Conservation (phyloP, 1,140 invertebrate species). For the Babylonia areolata region DNA sequence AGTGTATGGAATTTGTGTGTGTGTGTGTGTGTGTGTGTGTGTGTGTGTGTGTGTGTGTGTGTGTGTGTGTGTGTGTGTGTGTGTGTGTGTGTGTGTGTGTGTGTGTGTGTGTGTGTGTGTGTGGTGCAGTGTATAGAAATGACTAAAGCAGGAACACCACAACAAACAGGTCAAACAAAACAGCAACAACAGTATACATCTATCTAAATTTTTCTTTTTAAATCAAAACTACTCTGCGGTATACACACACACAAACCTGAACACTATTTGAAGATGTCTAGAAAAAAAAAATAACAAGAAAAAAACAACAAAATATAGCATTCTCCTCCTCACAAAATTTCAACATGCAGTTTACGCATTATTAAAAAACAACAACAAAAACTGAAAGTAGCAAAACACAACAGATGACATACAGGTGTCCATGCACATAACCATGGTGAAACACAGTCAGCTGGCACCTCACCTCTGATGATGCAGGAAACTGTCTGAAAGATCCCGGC, state of each 20-base stretch:
- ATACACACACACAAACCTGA: neutral
- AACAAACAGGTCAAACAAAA: neutral
- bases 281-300: neutral
- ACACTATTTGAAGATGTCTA: neutral
- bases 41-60: too few species aligned
- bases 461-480: slow-evolving; percentile 1
- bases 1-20: too few species aligned
- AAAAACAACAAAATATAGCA: neutral
- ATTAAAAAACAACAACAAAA: neutral
- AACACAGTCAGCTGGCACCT: neutral
- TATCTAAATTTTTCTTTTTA: neutral
- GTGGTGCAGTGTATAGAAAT: too few species aligned
- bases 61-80: too few species aligned
- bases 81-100: too few species aligned
- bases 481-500: neutral
- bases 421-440: too few species aligned
- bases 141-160: neutral
- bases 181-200: neutral
- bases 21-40: too few species aligned
- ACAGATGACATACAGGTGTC: neutral
- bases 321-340: too few species aligned
- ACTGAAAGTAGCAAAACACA: neutral
- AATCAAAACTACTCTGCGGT: too few species aligned
- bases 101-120: too few species aligned
- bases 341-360: too few species aligned